Evolutionary conservation across 2,888 invertebrate species (phyloP), one percentile per base, ranked within the genome.

Genomic region (Phaonia tiefii): DNA sequence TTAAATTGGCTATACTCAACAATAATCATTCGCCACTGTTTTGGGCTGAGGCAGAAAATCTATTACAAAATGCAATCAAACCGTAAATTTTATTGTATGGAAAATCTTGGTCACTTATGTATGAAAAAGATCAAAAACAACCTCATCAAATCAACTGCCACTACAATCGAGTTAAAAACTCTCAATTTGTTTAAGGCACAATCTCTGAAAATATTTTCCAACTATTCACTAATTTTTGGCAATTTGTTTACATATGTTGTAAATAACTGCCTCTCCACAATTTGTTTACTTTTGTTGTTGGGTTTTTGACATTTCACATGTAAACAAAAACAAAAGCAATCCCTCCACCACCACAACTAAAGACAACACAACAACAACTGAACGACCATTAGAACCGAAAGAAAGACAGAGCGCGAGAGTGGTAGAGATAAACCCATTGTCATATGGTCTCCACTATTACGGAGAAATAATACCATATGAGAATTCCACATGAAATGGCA

Each of bases 1-100:
- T 5, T 3, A 3, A 31, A 31, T 5, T 8, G 4, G 8, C 31
- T 31, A 31, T 8, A 31, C 31, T 31, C 8, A 5, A 8, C 31
- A 5, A 8, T 8, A 31, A 31, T 31, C 31, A 31, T 31, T 31
- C 31, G 31, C 31, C 31, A 31, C 31, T 31, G n/a, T 31, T 31
- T 8, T 31, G 31, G 76, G 72, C 72, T 13, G 72, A 77, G 69
- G 58, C 66, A 77, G 37, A 58, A 46, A 81, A 78, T 81, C 81
- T 81, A 78, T 78, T 81, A 81, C 81, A 81, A 81, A 78, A 75
- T 8, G 4, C 31, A 56, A 69, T 42, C 37, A 42, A 60, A 63
- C 72, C n/a, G 15, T 46, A 15, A 17, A 15, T n/a, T 15, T 15
- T 46, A 15, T 46, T 49, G 49, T 17, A n/a, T n/a, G n/a, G n/a